Evolutionary conservation across 2,797 vertebrate species (phyloP), one percentile per base, ranked within the genome.

Genomic region (Cynopterus sphinx): DNA sequence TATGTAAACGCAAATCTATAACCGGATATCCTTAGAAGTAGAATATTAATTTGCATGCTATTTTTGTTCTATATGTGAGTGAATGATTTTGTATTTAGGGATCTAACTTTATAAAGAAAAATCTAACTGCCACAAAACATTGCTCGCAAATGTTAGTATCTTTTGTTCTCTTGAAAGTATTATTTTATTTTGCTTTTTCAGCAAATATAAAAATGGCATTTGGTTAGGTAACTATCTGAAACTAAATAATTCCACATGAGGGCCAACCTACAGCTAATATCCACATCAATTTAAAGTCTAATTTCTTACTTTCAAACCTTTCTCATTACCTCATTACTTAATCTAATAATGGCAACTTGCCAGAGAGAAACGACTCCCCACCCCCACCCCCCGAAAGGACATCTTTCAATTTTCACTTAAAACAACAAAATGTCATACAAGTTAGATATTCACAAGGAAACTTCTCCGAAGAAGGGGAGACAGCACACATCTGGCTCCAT

Each of bases 321-420:
- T 97, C 97, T 98, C 95, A 98, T 98, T 98, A 98, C 95, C 96
- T 98, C 96, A 97, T 98, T 98, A 97, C 95, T 98, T 97, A 98
- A 96, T 96, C 97, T 92, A 93, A 98, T 74, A 91, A 96, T 94
- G 97, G 96, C 96, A 97, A 96, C 87, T 97, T 97, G 96, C 96
- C 97, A 98, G 97, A 92, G 97, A 43, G n/a, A 61, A 57, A 5
- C 57, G 26, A 8, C 4, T 26, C 28, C 28, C 33, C 33, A 33
- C 33, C 33, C 33, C 33, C 33, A 33, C 33, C 33, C 87, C 82
- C 70, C 31, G 59, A 98, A 98, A 97, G 78, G 93, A 97, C 97
- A 96, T 79, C 89, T 98, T 98, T 96, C 97, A 87, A 96, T 97
- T 75, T 96, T 94, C 96, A 93, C 95, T 98, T 97, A 97, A 90